Conservation (phyloP, 1,140 invertebrate genomes). For the Aradophagus sp. region DNA sequence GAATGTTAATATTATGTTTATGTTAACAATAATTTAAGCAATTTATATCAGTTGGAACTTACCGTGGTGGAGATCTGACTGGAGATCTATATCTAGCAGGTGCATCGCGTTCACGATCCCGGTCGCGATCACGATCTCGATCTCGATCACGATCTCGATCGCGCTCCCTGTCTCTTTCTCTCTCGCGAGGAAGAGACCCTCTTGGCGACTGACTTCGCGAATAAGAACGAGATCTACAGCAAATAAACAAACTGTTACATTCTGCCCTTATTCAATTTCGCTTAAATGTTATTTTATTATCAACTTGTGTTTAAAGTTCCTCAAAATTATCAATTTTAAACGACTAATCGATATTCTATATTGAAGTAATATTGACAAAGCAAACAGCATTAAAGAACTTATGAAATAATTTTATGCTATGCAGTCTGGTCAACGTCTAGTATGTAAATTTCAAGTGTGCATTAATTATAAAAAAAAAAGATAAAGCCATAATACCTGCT, state of each 20-base stretch:
- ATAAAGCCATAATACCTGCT: slow-evolving; percentile 71
- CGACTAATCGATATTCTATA: too few species aligned
- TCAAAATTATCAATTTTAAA: too few species aligned
- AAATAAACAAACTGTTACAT: slow-evolving; percentile 22
- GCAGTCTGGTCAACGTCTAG: too few species aligned
- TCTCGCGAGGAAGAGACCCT: slow-evolving; percentile 66
- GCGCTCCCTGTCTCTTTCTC: slow-evolving; percentile 64
- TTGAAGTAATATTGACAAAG: too few species aligned
- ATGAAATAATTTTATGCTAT: too few species aligned
- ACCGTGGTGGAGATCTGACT: slow-evolving; percentile 75
- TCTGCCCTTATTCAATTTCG: neutral
- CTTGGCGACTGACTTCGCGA: slow-evolving; percentile 72
- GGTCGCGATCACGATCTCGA: slow-evolving; percentile 56
- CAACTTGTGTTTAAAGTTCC: too few species aligned
- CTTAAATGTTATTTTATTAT: too few species aligned
- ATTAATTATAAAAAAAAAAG: slow-evolving; percentile 1
- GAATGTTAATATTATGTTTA: too few species aligned
- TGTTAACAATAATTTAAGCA: too few species aligned
- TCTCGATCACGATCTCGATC: slow-evolving; percentile 57
- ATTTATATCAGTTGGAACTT: too few species aligned
- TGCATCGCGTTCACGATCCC: slow-evolving; percentile 59
- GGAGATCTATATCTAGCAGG: slow-evolving; percentile 75
- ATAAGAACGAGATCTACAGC: slow-evolving; percentile 69
- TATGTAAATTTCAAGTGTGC: too few species aligned
- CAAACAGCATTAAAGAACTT: too few species aligned